Evolutionary conservation across 2,888 invertebrate genomes (phyloP), one percentile per base, ranked within the genome.

Genomic region (Gisinianus flammeolus): DNA sequence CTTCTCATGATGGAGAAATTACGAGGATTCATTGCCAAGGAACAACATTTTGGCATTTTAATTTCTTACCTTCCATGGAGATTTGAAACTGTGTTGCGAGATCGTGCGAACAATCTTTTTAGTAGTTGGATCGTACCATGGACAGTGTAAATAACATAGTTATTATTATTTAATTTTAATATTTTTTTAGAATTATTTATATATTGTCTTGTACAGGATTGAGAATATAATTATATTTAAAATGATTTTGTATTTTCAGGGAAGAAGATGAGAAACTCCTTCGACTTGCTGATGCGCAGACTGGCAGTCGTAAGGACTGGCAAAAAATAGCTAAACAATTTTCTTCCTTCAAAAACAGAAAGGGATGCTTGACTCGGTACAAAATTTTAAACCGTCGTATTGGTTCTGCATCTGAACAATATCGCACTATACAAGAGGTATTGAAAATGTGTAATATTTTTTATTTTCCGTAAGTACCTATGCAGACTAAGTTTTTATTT

Each of bases 51-150:
- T 76, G 83, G 83, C 5, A 80, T 80, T 35, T 24, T 84, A 8
- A 71, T 82, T 30, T 76, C 81, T 5, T 83, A 83, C 71, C 72
- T 84, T 5, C 84, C 84, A 0, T 84, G 84, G 84, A 35, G 84
- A 68, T 83, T 78, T 70, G 83, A 28, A 64, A 64, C 64, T 5
- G 26, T 64, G 4, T 64, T 22, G 28, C 24, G 64, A 6, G 64
- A 28, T 24, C 12, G 64, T 24, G 30, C 84, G 10, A 82, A 81
- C 19, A 80, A 81, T 68, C 73, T 84, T 3, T 84, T 84, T 54
- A 79, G 82, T 64, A 82, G 82, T 56, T 83, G 79, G 80, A 82
- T 83, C 62, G 81, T 84, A 10, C 84, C 84, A 6, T 84, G 84
- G 84, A 84, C 83, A 10, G 71, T 82, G 84, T 83, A 79, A 81